Conservation (phyloP, 2,113 vertebrate species). For the Cryptoleucopteryx plumbea region DNA sequence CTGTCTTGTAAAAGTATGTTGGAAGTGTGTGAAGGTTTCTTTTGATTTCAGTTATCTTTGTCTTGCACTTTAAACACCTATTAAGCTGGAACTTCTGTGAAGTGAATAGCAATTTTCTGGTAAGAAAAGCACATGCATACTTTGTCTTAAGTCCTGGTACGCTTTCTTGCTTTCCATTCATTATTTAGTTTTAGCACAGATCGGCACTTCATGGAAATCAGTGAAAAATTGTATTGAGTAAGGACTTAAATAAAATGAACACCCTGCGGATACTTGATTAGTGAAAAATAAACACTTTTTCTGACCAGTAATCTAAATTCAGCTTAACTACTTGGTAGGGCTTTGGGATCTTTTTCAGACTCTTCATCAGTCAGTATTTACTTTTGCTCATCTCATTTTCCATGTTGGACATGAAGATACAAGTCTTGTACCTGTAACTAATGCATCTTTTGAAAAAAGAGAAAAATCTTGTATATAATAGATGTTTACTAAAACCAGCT, state of each 20-base stretch:
- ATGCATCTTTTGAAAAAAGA: neutral
- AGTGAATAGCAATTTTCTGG: neutral
- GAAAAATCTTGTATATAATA: neutral
- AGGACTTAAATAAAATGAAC: neutral
- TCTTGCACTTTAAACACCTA: neutral
- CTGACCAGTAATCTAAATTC: neutral
- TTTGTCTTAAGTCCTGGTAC: neutral
- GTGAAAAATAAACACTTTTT: neutral
- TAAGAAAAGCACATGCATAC: neutral
- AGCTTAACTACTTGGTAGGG: neutral
- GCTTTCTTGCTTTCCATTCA: neutral
- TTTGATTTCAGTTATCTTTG: neutral
- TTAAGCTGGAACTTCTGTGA: neutral
- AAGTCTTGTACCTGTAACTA: neutral
- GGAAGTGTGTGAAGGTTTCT: neutral
- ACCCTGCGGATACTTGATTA: neutral
- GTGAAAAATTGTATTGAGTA: neutral
- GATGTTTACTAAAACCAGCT: neutral
- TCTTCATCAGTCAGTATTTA: neutral
- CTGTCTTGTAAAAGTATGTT: neutral
- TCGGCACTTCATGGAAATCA: accelerated
- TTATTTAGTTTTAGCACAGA: neutral
- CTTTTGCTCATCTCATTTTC: neutral
- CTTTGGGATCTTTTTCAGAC: neutral
- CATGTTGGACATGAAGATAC: neutral